A percentile compares a stretch with the other conserved stretches of the same genome.
phyloP scores from a whole-genome alignment of 2,797 vertebrate genomes.

The Danio jaintianensis region DNA sequence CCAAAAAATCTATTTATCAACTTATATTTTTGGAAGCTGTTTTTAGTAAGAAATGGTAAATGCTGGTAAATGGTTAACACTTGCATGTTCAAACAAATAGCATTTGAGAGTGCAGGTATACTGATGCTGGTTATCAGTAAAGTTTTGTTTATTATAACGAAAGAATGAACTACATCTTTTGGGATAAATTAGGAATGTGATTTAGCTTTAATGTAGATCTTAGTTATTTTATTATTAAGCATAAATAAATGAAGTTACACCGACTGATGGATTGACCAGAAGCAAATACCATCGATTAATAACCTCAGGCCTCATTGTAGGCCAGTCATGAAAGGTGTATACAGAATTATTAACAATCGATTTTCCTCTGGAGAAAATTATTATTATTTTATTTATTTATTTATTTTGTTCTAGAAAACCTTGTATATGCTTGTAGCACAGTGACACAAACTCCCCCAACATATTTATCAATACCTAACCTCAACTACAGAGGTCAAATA shows the following conservation, averaged over 20 bases:
- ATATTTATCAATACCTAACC: not conserved
- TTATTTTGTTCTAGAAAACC: too few species aligned
- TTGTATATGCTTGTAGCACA: not conserved
- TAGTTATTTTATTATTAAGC: not conserved
- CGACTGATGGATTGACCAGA: not conserved
- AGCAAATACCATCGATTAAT: not conserved
- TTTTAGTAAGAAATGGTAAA: too few species aligned
- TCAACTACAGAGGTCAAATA: constrained; percentile 20
- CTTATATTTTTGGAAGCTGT: too few species aligned
- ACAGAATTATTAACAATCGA: too few species aligned
- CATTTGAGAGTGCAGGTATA: too few species aligned
- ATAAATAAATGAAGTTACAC: not conserved
- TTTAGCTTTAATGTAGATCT: not conserved
- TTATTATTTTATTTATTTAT: not conserved
- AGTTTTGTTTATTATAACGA: not conserved
- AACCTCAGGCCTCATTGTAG: not conserved
- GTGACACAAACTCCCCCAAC: not conserved
- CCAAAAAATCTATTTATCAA: too few species aligned
- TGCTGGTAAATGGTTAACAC: too few species aligned
- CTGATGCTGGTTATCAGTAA: too few species aligned
- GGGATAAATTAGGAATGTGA: not conserved
- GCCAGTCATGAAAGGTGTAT: not conserved
- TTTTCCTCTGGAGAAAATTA: not conserved
- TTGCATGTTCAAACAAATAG: too few species aligned
- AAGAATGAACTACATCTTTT: not conserved